Conservation (phyloP, 2,797 vertebrate species). For the Eurystomus glaucurus region DNA sequence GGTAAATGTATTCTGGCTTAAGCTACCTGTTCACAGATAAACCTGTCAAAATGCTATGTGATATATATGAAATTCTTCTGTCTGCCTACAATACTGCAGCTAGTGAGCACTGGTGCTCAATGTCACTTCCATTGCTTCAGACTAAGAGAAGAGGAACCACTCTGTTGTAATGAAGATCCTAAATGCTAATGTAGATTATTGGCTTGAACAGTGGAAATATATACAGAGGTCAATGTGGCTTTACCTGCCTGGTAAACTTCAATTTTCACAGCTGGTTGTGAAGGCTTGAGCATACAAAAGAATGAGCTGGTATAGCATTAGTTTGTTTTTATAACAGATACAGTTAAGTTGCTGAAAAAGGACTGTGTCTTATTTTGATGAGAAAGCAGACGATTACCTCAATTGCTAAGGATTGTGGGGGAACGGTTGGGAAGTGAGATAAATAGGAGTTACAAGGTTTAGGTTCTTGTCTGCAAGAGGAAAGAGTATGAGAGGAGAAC, state of each 20-base stretch:
- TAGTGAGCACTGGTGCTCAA: neutral
- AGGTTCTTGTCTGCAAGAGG: neutral
- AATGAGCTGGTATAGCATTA: neutral
- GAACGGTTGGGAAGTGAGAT: neutral
- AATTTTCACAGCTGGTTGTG: neutral
- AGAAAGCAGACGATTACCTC: neutral
- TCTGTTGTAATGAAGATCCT: neutral
- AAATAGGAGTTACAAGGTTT: neutral
- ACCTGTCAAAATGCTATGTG: neutral
- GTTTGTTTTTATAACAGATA: neutral
- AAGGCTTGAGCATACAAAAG: neutral
- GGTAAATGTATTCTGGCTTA: neutral
- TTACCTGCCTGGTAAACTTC: neutral
- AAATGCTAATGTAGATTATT: neutral
- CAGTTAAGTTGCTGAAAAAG: neutral
- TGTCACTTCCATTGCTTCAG: neutral
- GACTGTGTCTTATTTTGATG: neutral
- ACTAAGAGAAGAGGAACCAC: neutral
- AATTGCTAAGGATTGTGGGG: accelerated
- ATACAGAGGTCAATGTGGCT: neutral
- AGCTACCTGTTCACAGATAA: neutral
- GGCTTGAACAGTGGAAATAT: neutral
- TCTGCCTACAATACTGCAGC: neutral
- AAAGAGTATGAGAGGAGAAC: neutral
- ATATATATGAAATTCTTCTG: neutral